phyloP scores from a whole-genome alignment of 2,797 vertebrate genomes.

The Bradypodion pumilum region DNA sequence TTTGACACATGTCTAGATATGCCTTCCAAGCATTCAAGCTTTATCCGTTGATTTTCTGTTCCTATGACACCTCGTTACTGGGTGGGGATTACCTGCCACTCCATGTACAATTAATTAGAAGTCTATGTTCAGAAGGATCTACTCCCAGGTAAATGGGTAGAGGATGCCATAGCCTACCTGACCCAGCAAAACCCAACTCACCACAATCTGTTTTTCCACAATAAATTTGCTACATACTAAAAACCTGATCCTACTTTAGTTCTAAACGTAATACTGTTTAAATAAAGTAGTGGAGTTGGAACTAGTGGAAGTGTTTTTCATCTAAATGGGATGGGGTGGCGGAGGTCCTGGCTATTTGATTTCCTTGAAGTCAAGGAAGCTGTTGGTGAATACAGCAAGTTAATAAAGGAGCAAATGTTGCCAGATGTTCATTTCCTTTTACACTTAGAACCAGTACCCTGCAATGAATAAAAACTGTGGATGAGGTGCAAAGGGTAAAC shows the following conservation, averaged over 20 bases:
- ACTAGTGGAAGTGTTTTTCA: not conserved
- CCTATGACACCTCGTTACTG: not conserved
- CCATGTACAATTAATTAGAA: not conserved
- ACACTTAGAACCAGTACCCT: not conserved
- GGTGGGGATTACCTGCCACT: not conserved
- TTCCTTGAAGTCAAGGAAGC: not conserved
- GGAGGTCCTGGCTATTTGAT: too few species aligned
- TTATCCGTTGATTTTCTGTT: not conserved
- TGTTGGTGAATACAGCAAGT: not conserved
- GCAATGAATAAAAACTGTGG: not conserved
- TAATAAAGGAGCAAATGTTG: not conserved
- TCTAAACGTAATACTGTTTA: not conserved
- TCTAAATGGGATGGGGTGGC: too few species aligned
- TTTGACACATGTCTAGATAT: conserved; percentile 45
- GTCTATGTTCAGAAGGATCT: not conserved
- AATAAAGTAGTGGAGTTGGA: not conserved
- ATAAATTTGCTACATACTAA: not conserved
- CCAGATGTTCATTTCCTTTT: not conserved
- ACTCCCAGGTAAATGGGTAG: too few species aligned
- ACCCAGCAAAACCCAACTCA: not conserved
- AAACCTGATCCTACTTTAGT: not conserved
- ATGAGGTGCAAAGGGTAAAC: not conserved
- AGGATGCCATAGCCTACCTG: not conserved
- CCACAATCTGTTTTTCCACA: not conserved
- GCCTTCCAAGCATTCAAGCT: not conserved